Evolutionary conservation across 1,140 invertebrate genomes (phyloP).

Genomic region (Notospermus geniculatus): DNA sequence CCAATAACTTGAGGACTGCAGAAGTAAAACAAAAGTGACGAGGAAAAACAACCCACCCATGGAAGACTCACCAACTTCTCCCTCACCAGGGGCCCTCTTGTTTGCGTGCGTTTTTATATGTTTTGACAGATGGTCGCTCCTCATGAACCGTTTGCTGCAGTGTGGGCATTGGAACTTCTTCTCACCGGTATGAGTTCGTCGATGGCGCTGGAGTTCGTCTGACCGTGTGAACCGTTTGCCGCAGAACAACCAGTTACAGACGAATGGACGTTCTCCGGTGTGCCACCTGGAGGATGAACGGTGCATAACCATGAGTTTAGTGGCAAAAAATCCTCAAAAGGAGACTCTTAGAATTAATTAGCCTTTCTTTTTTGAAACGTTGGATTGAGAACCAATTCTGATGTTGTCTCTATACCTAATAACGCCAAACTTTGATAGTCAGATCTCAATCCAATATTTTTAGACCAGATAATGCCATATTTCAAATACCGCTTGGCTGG

Average conservation of each 20-base stretch:
- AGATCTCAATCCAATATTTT: no score
- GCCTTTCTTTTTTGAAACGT: no score
- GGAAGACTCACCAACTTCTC: background rate
- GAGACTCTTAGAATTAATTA: no score
- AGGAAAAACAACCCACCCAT: background rate
- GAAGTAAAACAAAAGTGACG: no score
- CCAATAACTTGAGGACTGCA: no score
- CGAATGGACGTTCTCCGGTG: slow-evolving; percentile 54
- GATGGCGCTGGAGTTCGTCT: slow-evolving; percentile 88
- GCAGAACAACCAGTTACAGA: slow-evolving; percentile 85
- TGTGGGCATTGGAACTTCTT: slow-evolving; percentile 88
- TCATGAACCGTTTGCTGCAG: slow-evolving; percentile 89
- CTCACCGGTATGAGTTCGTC: slow-evolving; percentile 89
- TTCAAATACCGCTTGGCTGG: no score
- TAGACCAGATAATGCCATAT: no score
- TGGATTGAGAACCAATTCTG: no score
- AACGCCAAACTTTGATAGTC: no score
- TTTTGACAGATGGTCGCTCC: slow-evolving; percentile 63
- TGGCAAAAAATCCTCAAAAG: no score
- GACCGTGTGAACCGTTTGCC: slow-evolving; percentile 87
- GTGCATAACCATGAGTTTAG: no score
- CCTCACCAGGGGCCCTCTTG: slow-evolving; percentile 18
- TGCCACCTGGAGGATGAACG: slow-evolving; percentile 49
- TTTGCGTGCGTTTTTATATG: slow-evolving; percentile 57
- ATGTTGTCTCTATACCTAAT: no score